Evolutionary conservation across 2,797 vertebrate genomes (phyloP), one percentile per base, ranked within the genome.

Genomic region (Rhinophrynus dorsalis): DNA sequence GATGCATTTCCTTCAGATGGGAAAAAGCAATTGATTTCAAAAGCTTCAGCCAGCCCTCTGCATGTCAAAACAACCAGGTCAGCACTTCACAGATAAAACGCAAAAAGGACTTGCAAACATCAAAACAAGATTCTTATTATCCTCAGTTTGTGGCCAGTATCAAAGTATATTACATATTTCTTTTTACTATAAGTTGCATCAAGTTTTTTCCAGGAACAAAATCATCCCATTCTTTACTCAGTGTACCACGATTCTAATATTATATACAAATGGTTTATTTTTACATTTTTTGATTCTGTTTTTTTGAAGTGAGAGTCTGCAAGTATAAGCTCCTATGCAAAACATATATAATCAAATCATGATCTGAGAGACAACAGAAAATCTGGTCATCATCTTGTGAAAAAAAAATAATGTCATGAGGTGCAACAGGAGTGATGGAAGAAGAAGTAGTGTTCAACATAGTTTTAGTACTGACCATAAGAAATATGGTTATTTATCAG

Each of bases 1-100:
- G 90, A 89, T 87, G 80, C 84, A 88, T 85, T 89, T 91, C 88
- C 87, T 91, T 84, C 76, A 84, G 83, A 89, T 92, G 90, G 88
- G 90, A 92, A 90, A 84, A 82, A 77, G 82, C 83, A 88, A 83
- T 78, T 74, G 76, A 85, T 81, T 89, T 89, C 84, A 85, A 85
- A 80, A 80, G 77, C 76, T 78, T 57, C 64, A 74, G 79, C 72
- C 80, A 80, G 79, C 70, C n/a, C 74, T 76, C 82, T 80, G 75
- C 59, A 58, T 61, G 84, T 81, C 75, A 68, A 78, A 84, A 80
- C 78, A 74, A 76, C 74, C 63, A 68, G 47, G 82, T 82, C 84
- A 79, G 79, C 82, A 83, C 65, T 81, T 77, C 78, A 80, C 27
- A 13, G 26, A 26, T 61, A 61, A 70, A 70, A 63, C 30, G 29